Percentiles rank a stretch among this genome's conserved stretches.
Conservation (phyloP, 2,113 vertebrate genomes). For the Misgurnus anguillicaudatus region DNA sequence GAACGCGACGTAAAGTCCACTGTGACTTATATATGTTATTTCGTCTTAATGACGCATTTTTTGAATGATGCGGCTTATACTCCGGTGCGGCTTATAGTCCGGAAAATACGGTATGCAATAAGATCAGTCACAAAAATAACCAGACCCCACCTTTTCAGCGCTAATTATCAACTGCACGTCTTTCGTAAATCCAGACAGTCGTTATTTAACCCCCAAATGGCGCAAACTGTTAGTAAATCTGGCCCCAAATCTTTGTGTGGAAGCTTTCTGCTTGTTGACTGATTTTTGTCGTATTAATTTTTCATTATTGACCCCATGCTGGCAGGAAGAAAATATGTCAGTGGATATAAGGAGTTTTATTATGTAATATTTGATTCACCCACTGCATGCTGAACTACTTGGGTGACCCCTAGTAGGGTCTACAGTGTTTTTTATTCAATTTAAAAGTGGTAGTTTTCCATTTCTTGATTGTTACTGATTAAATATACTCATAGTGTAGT, state of each 20-base stretch:
- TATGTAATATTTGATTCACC: conserved; percentile 5
- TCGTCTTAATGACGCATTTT: too few relatives aligned
- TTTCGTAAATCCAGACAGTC: too few relatives aligned
- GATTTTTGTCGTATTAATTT: not conserved
- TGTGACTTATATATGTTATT: too few relatives aligned
- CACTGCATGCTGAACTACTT: not conserved
- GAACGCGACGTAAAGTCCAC: too few relatives aligned
- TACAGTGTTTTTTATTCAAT: not conserved
- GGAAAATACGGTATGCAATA: too few relatives aligned
- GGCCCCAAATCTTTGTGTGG: conserved; percentile 5
- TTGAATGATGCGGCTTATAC: too few relatives aligned
- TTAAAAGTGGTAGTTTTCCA: not conserved
- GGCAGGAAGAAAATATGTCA: conserved; percentile 3
- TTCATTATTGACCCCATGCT: not conserved
- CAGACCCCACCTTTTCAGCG: too few relatives aligned
- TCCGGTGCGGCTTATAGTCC: too few relatives aligned
- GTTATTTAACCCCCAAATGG: too few relatives aligned
- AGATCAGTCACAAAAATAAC: too few relatives aligned
- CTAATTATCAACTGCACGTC: too few relatives aligned
- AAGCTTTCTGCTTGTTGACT: not conserved
- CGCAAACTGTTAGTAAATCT: not conserved
- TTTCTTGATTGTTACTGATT: not conserved
- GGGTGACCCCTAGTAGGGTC: too few relatives aligned
- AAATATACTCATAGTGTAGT: not conserved
- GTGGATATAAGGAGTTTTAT: not conserved